Base-by-base conservation (phyloP, 1,140 invertebrate genomes). In the Meteorus sp. region DNA sequence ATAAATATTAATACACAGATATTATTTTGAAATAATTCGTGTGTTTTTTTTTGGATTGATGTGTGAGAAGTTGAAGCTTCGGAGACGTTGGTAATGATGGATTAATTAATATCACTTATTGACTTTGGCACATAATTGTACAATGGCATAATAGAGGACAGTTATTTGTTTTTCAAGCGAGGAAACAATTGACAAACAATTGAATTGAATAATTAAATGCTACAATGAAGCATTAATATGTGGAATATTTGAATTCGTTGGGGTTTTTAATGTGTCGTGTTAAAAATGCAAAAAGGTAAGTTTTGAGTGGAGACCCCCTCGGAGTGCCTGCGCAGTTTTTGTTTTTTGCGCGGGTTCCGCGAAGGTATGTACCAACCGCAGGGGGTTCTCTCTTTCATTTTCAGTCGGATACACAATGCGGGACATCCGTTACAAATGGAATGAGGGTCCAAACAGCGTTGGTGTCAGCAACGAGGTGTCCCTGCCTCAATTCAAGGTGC, bases 341-440 rank as follows among this genome's bases (percentile, higher is more conserved):
- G n/a, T n/a, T n/a, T n/a, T n/a, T 63, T 72, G 69, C 73, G 75
- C 63, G 71, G 78, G 70, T 81, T 80, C 80, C 76, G 67, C n/a
- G 69, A 84, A 85, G 84, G 84, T 84, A 84, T 83, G 84, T 82
- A 84, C 81, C 79, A 82, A 86, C 83, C 83, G 83, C 82, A 79
- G 81, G 82, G 84, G 83, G 84, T 81, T 82, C 76, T 84, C 84
- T 85, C 80, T 85, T 82, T 77, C 82, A 78, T 85, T 78, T 85
- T 81, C 88, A 96, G 94, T 95, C 87, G 94, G 94, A 83, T 95
- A 95, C 86, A 95, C 93, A 77, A 96, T 95, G 93, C 86, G 91
- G 82, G 94, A 97, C 86, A 96, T 97, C 83, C 88, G 91, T 70
- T 95, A 95, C 87, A 93, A 92, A 81, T 95, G 93, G 93, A 92